Conservation (phyloP, 2,888 invertebrate genomes). For the Girardia tigrina region DNA sequence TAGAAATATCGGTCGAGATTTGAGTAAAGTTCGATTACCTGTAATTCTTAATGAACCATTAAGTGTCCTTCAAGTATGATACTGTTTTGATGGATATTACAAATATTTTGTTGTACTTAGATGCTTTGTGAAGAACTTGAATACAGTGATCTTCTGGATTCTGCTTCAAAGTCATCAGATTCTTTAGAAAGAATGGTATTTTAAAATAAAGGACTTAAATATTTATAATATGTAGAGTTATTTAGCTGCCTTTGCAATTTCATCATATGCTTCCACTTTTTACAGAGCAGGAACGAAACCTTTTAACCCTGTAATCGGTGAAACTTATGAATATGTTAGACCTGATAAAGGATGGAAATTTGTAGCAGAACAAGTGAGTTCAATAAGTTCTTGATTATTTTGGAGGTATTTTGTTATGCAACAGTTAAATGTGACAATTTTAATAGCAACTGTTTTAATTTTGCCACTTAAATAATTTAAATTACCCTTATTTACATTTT, state of each 20-base stretch:
- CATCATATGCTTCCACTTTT: slow-evolving; percentile 62
- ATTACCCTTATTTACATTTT: too few relatives aligned
- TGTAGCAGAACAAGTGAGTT: slow-evolving; percentile 62
- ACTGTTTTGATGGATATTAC: too few relatives aligned
- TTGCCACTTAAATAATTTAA: too few relatives aligned
- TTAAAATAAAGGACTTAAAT: background rate
- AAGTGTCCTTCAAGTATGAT: slow-evolving; percentile 61
- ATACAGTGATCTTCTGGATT: slow-evolving; percentile 66
- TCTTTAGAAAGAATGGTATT: slow-evolving; percentile 61
- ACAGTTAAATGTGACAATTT: too few relatives aligned
- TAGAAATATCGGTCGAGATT: slow-evolving; percentile 73
- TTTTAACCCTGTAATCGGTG: slow-evolving; percentile 68
- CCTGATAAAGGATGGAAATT: slow-evolving; percentile 67
- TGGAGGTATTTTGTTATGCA: background rate
- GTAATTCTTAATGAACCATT: slow-evolving; percentile 71
- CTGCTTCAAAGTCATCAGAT: slow-evolving; percentile 59
- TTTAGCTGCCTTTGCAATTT: slow-evolving; percentile 68
- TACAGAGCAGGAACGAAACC: slow-evolving; percentile 68
- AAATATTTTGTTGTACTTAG: too few relatives aligned
- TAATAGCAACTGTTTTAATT: too few relatives aligned
- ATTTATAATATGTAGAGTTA: slow-evolving; percentile 50
- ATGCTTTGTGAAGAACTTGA: slow-evolving; percentile 69
- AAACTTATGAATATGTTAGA: slow-evolving; percentile 67
- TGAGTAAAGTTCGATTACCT: slow-evolving; percentile 72
- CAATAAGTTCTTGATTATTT: background rate